A percentile compares a stretch with the other conserved stretches of the same genome.
Conservation (phyloP, 2,888 invertebrate genomes). For the Belgica antarctica region DNA sequence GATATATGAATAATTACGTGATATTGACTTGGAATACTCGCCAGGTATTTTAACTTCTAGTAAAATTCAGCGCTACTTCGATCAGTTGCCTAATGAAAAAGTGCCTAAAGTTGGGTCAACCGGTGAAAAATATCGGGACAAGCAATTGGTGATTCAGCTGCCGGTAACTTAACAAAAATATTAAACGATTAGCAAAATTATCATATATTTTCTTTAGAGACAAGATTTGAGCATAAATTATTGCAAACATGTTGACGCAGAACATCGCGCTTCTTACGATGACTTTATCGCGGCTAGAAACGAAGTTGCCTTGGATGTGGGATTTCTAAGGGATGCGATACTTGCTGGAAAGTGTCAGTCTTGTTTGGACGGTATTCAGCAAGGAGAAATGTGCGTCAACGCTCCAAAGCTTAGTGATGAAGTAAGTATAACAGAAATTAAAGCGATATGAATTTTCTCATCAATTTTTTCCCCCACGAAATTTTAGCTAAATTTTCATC, state of each 20-base stretch:
- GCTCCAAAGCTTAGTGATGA: slow-evolving; percentile 78
- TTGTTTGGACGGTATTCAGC: slow-evolving; percentile 75
- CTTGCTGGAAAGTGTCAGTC: slow-evolving; percentile 71
- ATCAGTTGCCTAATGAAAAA: slow-evolving; percentile 79
- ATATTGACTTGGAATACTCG: too few relatives aligned
- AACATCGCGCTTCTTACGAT: slow-evolving; percentile 78
- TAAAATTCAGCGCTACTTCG: slow-evolving; percentile 90
- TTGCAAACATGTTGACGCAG: slow-evolving; percentile 79
- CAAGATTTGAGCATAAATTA: slow-evolving; percentile 89
- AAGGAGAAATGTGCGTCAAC: slow-evolving; percentile 78
- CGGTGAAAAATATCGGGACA: slow-evolving; percentile 77
- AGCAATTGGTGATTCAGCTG: slow-evolving; percentile 81
- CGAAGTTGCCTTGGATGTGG: slow-evolving; percentile 94
- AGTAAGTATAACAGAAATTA: too few relatives aligned
- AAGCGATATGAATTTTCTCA: slow-evolving; percentile 1
- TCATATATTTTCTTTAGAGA: slow-evolving; percentile 42
- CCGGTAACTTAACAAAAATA: slow-evolving; percentile 87
- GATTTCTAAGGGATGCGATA: slow-evolving; percentile 63
- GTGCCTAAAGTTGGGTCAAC: slow-evolving; percentile 70
- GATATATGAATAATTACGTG: too few relatives aligned
- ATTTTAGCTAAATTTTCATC: slow-evolving; percentile 74
- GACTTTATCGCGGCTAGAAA: slow-evolving; percentile 93
- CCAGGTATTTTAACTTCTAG: slow-evolving; percentile 51
- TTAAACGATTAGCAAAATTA: slow-evolving; percentile 82
- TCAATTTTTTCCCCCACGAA: not conserved